Evolutionary conservation across 2,113 vertebrate genomes (phyloP).

Genomic region (Calypte anna): DNA sequence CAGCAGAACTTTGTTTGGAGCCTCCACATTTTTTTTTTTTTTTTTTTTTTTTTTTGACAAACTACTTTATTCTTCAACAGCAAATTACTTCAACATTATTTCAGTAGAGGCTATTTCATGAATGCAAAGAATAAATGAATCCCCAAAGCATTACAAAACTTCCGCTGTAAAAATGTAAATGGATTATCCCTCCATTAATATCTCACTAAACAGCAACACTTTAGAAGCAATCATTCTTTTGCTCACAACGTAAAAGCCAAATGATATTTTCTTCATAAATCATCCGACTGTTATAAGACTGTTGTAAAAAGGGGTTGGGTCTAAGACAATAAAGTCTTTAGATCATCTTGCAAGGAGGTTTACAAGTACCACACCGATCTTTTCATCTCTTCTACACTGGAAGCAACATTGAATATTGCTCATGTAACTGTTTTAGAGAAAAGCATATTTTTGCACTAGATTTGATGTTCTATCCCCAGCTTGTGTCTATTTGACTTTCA

Average conservation of each 20-base stretch:
- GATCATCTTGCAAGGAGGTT: constrained; percentile 32
- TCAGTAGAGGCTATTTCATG: constrained; percentile 36
- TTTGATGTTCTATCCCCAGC: neutral
- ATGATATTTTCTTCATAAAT: constrained; percentile 46
- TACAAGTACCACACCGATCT: neutral
- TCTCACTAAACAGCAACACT: constrained; percentile 58
- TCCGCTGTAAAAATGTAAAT: constrained; percentile 59
- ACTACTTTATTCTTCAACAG: constrained; percentile 1
- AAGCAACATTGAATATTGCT: neutral
- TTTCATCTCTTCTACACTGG: neutral
- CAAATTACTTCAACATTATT: constrained; percentile 48
- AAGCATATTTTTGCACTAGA: neutral
- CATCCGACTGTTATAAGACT: constrained; percentile 27
- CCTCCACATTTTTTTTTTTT: neutral
- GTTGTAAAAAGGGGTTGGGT: constrained; percentile 7
- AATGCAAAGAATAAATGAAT: constrained; percentile 65
- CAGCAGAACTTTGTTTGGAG: neutral
- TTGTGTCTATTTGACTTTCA: neutral
- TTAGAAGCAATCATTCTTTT: constrained; percentile 58
- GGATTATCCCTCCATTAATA: constrained; percentile 70
- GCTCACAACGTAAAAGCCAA: constrained; percentile 44
- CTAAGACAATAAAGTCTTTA: constrained; percentile 55
- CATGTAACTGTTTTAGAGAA: neutral
- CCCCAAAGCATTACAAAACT: constrained; percentile 63
- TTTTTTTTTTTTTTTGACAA: neutral